Conservation (phyloP, 2,797 vertebrate genomes). For the Mormyrops boulengeri region DNA sequence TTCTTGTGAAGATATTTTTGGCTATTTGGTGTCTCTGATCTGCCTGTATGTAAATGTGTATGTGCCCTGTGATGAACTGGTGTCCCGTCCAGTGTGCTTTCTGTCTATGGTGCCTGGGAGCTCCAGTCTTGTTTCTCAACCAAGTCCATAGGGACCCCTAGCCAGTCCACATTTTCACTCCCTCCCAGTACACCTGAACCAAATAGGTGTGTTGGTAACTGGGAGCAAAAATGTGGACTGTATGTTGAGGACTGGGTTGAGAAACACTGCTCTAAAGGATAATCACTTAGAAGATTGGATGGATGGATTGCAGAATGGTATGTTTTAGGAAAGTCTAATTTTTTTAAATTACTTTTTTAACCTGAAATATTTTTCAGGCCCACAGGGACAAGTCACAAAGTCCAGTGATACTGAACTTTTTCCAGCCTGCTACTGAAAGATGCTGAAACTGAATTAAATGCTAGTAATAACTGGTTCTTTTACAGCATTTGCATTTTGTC, state of each 20-base stretch:
- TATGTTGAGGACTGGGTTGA: not conserved
- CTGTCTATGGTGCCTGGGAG: not conserved
- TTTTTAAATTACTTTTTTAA: not conserved
- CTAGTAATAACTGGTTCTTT: not conserved
- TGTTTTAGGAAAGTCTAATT: not conserved
- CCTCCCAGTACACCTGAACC: not conserved
- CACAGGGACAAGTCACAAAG: not conserved
- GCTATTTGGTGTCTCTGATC: not conserved
- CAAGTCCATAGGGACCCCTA: not conserved
- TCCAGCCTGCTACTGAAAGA: not conserved
- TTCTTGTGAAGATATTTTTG: not conserved
- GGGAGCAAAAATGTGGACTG: not conserved
- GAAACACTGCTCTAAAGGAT: not conserved
- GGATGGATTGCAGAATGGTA: not conserved
- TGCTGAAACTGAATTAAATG: not conserved
- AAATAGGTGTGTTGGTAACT: not conserved
- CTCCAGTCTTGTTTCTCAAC: not conserved
- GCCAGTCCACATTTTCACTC: not conserved
- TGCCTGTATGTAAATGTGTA: not conserved
- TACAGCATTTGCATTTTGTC: slow-evolving; percentile 76
- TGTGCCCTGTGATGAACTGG: not conserved
- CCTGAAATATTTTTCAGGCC: not conserved
- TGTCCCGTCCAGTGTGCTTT: not conserved
- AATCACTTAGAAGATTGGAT: not conserved
- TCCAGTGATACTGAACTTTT: not conserved